Evolutionary conservation across 2,888 invertebrate genomes (phyloP), one percentile per base, ranked within the genome.

Genomic region (Lasioglossum figueresi): DNA sequence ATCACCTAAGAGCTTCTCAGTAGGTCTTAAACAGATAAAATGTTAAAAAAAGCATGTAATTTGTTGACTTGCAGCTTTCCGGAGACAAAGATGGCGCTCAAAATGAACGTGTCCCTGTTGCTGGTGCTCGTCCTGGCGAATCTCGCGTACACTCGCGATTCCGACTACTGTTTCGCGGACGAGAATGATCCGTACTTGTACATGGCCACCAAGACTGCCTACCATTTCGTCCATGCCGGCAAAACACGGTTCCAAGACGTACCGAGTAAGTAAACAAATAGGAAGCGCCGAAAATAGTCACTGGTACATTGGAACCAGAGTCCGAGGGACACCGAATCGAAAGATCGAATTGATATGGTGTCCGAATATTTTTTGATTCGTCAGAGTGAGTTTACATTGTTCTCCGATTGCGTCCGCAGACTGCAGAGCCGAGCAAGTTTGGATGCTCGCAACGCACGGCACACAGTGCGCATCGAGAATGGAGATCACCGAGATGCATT

Each of bases 131-230:
- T 77, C 12, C 52, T 87, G 52, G 37, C 87, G 68, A 80, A 77
- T 52, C 76, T 83, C n/a, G 90, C 87, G 68, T 72, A 82, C 37
- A 88, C 90, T 3, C 92, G 94, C 45, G 92, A 94, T 37, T 80
- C 88, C 19, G 96, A 96, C 31, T 95, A 95, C 89, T 97, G 97
- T 92, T 96, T 96, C 85, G 95, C 96, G 0, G 95, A 95, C 0
- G 96, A 97, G 84, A 95, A 96, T 37, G 95, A 97, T 81, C 97
- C 97, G 0, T 97, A 97, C 92, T 93, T 97, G 27, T 95, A 96
- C 78, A 97, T 97, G 93, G 97, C 96, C 16, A 96, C 97, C 8
- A 98, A 97, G 95, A 98, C 98, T 0, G 96, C 98, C 0, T 98
- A 98, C 93, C 96, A 97, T 91, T 96, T 97, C 90, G 96, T 96